A percentile compares a stretch with the other conserved stretches of the same genome.
phyloP scores from a whole-genome alignment of 2,888 invertebrate genomes.

The Horisme vitalbata region DNA sequence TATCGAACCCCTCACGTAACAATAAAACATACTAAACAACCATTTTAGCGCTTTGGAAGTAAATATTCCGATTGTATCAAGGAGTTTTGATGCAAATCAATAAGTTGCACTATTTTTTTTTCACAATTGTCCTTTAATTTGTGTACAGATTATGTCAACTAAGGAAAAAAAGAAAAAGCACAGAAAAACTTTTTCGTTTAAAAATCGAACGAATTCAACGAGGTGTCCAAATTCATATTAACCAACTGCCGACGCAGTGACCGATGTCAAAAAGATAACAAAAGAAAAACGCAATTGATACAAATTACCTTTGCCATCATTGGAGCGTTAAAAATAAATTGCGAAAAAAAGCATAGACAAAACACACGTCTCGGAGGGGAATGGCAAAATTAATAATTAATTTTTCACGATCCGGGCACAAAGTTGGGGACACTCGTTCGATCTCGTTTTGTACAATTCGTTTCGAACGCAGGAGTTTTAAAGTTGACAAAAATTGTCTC shows the following conservation, averaged over 20 bases:
- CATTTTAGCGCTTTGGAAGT: conserved; percentile 29
- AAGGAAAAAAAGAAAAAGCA: background rate
- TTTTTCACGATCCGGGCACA: conserved; percentile 67
- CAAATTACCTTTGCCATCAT: conserved; percentile 64
- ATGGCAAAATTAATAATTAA: conserved; percentile 79
- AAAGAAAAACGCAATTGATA: conserved; percentile 51
- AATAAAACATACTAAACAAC: conserved; percentile 28
- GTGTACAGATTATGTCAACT: too few relatives aligned
- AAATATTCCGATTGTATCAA: conserved; percentile 8
- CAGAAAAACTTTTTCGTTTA: too few relatives aligned
- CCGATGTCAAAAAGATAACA: conserved; percentile 25
- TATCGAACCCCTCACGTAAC: conserved; percentile 31
- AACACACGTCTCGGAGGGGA: conserved; percentile 58
- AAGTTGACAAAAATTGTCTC: conserved; percentile 67
- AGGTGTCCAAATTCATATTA: conserved; percentile 24
- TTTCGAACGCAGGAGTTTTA: conserved; percentile 68
- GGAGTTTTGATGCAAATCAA: background rate
- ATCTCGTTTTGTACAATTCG: conserved; percentile 66
- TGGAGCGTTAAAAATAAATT: conserved; percentile 63
- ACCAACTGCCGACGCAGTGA: conserved; percentile 25
- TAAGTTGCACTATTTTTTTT: too few relatives aligned
- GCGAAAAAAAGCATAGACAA: conserved; percentile 50
- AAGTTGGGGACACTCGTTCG: conserved; percentile 64
- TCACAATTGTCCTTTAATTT: too few relatives aligned
- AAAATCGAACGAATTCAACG: too few relatives aligned